Evolutionary conservation across 2,888 invertebrate species (phyloP).

Genomic region (Acleris cristana): DNA sequence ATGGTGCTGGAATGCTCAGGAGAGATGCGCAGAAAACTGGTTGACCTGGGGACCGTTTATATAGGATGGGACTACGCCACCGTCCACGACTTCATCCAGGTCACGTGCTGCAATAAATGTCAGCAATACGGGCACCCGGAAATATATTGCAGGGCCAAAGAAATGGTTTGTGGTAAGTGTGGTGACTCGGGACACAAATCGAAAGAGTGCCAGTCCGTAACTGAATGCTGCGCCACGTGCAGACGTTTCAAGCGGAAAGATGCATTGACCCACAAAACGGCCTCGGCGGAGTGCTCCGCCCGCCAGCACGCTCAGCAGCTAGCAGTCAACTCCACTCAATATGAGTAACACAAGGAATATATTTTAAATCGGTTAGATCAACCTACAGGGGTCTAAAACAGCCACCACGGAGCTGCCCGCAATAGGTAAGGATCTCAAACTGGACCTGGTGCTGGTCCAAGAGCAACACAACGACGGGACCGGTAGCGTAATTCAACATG

Average conservation of each 20-base stretch:
- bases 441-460: slow-evolving; percentile 45
- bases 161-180: slow-evolving; percentile 27
- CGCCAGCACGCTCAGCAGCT: slow-evolving; percentile 39
- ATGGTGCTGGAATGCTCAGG: no score
- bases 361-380: slow-evolving; percentile 41
- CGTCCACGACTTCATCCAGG: slow-evolving; percentile 24
- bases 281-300: slow-evolving; percentile 40
- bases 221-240: slow-evolving; percentile 36
- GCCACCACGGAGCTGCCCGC: slow-evolving; percentile 43
- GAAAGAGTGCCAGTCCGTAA: slow-evolving; percentile 2
- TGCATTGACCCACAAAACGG: slow-evolving; percentile 8
- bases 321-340: neutral
- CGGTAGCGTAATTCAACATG: slow-evolving; percentile 14
- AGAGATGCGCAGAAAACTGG: no score
- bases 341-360: slow-evolving; percentile 37
- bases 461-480: slow-evolving; percentile 43
- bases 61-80: no score
- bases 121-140: slow-evolving; percentile 38
- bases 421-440: slow-evolving; percentile 24
- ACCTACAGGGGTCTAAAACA: slow-evolving; percentile 37
- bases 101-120: slow-evolving; percentile 37
- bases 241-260: slow-evolving; percentile 15
- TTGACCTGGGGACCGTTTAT: no score
- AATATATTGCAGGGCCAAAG: slow-evolving; percentile 24
- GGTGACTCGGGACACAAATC: slow-evolving; percentile 32